Evolutionary conservation across 2,113 vertebrate species (phyloP).

Genomic region (Psephotus haematonotus): DNA sequence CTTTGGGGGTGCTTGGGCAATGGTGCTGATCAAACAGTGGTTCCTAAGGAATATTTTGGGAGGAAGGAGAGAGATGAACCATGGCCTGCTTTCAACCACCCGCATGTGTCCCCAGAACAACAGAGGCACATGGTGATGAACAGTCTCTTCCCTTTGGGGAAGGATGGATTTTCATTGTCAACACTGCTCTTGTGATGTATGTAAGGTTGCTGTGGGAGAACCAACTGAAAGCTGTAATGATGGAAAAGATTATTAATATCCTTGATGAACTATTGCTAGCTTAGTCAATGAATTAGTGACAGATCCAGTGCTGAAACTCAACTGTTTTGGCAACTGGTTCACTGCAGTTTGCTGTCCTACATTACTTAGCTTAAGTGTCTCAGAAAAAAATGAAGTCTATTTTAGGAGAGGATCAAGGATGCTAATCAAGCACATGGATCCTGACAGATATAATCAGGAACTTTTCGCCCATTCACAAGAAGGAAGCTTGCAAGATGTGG

Average conservation of each 20-base stretch:
- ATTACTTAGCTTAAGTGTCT: neutral
- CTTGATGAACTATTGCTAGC: neutral
- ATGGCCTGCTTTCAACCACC: neutral
- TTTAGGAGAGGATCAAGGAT: neutral
- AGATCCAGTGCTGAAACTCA: neutral
- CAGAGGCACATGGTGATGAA: neutral
- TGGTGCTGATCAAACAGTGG: neutral
- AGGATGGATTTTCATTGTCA: neutral
- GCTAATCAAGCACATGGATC: neutral
- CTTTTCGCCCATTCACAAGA: neutral
- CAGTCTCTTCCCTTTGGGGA: neutral
- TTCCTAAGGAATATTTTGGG: neutral
- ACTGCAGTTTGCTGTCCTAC: neutral
- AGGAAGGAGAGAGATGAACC: neutral
- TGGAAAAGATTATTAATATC: slow-evolving; percentile 10
- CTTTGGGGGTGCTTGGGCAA: neutral
- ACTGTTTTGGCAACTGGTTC: accelerated
- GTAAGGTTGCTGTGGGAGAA: neutral
- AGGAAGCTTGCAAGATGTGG: neutral
- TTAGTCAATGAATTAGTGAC: neutral
- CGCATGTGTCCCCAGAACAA: neutral
- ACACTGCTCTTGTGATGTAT: neutral
- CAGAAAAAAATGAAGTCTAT: neutral
- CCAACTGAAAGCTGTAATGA: neutral
- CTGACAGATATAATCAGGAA: neutral